Conservation (phyloP, 1,140 invertebrate genomes). For the Heterodera carotae region DNA sequence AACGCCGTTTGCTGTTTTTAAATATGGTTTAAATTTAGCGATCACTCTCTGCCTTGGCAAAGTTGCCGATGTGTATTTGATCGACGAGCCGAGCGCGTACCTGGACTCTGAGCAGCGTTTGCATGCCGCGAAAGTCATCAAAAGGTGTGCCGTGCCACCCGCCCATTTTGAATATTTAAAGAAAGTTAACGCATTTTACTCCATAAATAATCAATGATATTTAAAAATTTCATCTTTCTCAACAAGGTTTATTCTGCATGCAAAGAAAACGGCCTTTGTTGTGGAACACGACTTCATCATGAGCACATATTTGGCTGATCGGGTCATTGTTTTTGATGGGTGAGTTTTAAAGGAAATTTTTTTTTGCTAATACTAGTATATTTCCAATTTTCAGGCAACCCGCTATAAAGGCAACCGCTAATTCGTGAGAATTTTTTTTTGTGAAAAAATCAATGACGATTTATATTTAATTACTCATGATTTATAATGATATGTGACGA, state of each 20-base stretch:
- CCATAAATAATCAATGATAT: no score
- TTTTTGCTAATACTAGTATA: neutral
- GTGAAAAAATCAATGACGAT: no score
- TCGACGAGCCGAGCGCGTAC: conserved; percentile 98
- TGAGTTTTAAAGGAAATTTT: neutral
- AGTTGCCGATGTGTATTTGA: conserved; percentile 96
- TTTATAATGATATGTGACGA: no score
- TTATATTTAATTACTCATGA: conserved; percentile 7
- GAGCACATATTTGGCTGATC: conserved; percentile 97
- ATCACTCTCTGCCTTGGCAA: conserved; percentile 84
- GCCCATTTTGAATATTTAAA: neutral
- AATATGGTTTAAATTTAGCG: neutral
- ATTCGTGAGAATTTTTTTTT: conserved; percentile 70
- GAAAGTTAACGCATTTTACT: no score
- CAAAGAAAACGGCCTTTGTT: conserved; percentile 98
- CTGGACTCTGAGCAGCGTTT: conserved; percentile 99
- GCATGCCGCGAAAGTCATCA: conserved; percentile 97
- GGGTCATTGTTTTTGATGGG: conserved; percentile 98
- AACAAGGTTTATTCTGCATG: conserved; percentile 90
- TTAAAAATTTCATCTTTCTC: conserved; percentile 35
- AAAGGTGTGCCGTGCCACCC: conserved; percentile 76
- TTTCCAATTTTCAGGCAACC: conserved; percentile 69
- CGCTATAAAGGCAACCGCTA: conserved; percentile 82
- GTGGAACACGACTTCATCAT: conserved; percentile 99
- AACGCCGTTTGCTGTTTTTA: no score